Evolutionary conservation across 2,888 invertebrate genomes (phyloP).

Genomic region (Chaitophorus viminalis): DNA sequence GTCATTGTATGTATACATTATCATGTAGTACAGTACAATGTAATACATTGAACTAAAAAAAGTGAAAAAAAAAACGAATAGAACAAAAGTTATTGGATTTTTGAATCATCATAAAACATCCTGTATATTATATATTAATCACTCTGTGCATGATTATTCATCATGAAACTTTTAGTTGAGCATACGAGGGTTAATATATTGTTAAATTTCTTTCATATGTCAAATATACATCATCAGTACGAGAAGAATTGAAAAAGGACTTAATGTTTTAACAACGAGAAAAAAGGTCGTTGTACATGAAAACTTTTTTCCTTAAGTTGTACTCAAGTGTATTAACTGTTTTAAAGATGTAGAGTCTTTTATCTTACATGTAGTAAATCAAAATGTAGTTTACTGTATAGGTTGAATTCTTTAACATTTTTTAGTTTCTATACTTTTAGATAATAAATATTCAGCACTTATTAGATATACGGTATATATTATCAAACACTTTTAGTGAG

Average conservation of each 20-base stretch:
- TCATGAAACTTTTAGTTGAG: constrained; percentile 10
- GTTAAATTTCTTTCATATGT: constrained; percentile 39
- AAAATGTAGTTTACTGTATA: constrained; percentile 21
- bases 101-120: too few relatives aligned
- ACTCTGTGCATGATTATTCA: constrained; percentile 15
- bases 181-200: constrained; percentile 19
- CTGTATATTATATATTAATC: constrained; percentile 6
- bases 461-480: not conserved
- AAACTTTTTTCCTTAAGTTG: constrained; percentile 27
- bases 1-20: too few relatives aligned
- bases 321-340: constrained; percentile 28
- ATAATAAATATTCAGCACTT: not conserved
- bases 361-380: constrained; percentile 11
- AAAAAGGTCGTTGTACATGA: not conserved
- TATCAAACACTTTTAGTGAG: not conserved
- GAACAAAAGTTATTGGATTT: too few relatives aligned
- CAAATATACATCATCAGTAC: constrained; percentile 39
- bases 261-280: not conserved
- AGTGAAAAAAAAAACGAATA: too few relatives aligned
- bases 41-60: too few relatives aligned
- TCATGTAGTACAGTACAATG: too few relatives aligned
- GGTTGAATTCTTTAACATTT: not conserved
- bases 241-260: not conserved
- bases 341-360: not conserved
- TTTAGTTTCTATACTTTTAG: constrained; percentile 21